Evolutionary conservation across 2,797 vertebrate species (phyloP).

Genomic region (Oryzias dopingdopingensis): DNA sequence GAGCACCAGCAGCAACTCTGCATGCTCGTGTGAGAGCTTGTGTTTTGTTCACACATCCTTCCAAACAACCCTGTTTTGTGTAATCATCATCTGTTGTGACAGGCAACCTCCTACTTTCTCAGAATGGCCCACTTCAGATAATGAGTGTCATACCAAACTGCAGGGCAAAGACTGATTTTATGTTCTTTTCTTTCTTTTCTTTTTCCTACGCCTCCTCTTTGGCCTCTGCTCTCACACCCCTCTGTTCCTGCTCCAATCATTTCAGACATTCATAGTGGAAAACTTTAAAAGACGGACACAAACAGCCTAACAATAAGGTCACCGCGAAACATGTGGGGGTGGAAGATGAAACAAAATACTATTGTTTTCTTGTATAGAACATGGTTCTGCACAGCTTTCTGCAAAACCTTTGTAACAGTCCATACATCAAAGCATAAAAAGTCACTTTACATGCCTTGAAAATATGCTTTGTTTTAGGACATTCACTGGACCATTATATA

Average conservation of each 20-base stretch:
- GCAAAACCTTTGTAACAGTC: not conserved
- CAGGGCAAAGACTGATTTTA: slow-evolving; percentile 75
- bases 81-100: slow-evolving; percentile 77
- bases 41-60: slow-evolving; percentile 65
- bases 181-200: slow-evolving; percentile 51
- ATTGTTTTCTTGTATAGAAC: slow-evolving; percentile 5
- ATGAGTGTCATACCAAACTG: slow-evolving; percentile 78
- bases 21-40: slow-evolving; percentile 29
- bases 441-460: not conserved
- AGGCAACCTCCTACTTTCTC: slow-evolving; percentile 70
- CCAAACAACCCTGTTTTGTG: slow-evolving; percentile 75
- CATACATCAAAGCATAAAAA: not conserved
- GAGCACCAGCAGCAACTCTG: slow-evolving; percentile 64
- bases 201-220: slow-evolving; percentile 56
- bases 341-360: slow-evolving; percentile 25
- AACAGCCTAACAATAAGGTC: slow-evolving; percentile 32
- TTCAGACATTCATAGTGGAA: slow-evolving; percentile 53
- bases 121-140: slow-evolving; percentile 78
- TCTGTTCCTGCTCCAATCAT: slow-evolving; percentile 59
- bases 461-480: no score
- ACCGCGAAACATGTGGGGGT: slow-evolving; percentile 27
- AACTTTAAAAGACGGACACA: slow-evolving; percentile 55
- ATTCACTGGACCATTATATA: no score
- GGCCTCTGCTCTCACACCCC: slow-evolving; percentile 57
- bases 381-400: slow-evolving; percentile 2